Evolutionary conservation across 2,888 invertebrate species (phyloP).

Genomic region (Agrenia bidenticulata): DNA sequence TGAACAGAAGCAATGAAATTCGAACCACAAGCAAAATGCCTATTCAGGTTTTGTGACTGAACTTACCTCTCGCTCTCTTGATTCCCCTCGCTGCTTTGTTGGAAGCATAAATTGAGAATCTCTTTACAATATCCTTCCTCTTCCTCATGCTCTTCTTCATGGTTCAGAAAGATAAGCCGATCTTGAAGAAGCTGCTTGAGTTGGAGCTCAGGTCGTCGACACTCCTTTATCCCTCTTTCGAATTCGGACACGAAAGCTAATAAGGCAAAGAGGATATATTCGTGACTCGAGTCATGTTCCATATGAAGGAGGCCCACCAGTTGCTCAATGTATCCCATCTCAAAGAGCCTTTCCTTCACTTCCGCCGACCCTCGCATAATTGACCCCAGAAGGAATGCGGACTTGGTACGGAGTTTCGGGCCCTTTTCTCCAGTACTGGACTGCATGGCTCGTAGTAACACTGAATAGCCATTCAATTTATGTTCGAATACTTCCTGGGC

Average conservation of each 20-base stretch:
- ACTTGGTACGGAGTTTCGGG: constrained; percentile 3
- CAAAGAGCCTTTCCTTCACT: neutral
- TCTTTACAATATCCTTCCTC: constrained; percentile 11
- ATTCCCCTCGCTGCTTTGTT: too few relatives aligned
- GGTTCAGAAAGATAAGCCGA: neutral
- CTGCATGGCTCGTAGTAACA: neutral
- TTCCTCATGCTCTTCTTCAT: neutral
- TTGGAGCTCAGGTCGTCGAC: neutral
- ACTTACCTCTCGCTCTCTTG: too few relatives aligned
- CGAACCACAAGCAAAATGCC: too few relatives aligned
- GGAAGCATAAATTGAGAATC: constrained; percentile 1
- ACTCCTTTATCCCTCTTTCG: neutral
- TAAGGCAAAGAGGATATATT: constrained; percentile 5
- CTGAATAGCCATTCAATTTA: constrained; percentile 10
- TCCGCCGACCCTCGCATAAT: constrained; percentile 1
- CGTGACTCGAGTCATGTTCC: constrained; percentile 7
- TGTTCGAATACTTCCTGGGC: constrained; percentile 6
- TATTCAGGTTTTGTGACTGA: too few relatives aligned
- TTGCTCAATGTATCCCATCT: constrained; percentile 15
- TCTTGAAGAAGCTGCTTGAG: neutral
- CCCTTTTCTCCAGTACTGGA: neutral
- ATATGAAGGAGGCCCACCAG: constrained; percentile 10
- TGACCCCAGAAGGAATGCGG: constrained; percentile 9
- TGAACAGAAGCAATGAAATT: too few relatives aligned
- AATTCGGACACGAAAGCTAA: neutral